A percentile compares a stretch with the other conserved stretches of the same genome.
Evolutionary conservation across 1,140 invertebrate genomes (phyloP).

Genomic region (Calosoma granatense): DNA sequence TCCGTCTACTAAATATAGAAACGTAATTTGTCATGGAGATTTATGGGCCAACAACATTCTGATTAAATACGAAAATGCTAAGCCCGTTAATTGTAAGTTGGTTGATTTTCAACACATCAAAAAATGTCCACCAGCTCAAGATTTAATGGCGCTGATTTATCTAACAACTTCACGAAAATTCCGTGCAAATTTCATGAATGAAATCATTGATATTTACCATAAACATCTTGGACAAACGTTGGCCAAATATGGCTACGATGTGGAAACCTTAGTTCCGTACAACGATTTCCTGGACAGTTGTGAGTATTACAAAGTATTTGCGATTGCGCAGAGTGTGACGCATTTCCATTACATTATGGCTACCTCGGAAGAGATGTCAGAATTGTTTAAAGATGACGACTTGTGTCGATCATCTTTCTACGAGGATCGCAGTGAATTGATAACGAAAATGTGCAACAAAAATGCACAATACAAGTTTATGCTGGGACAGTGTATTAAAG

Average conservation of each 20-base stretch:
- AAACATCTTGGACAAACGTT: constrained; percentile 26
- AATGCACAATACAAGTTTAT: background rate
- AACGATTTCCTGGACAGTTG: constrained; percentile 17
- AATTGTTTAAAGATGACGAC: background rate
- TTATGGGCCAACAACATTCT: constrained; percentile 9
- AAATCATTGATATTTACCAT: constrained; percentile 33
- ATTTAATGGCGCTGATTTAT: constrained; percentile 39
- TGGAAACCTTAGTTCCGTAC: constrained; percentile 14
- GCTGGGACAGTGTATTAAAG: background rate
- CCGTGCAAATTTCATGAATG: constrained; percentile 22
- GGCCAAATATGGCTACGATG: constrained; percentile 19
- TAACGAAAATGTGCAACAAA: background rate
- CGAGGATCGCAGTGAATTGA: background rate
- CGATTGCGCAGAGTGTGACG: background rate
- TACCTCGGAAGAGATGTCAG: background rate
- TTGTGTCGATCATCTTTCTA: background rate
- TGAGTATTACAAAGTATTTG: background rate
- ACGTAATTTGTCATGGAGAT: constrained; percentile 12
- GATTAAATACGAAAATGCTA: constrained; percentile 34
- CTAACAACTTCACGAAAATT: constrained; percentile 34
- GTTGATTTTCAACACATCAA: constrained; percentile 51
- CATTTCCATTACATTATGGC: background rate
- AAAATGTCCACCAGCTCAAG: constrained; percentile 38
- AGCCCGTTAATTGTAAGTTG: constrained; percentile 34
- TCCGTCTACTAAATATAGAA: background rate